phyloP scores from a whole-genome alignment of 2,113 vertebrate species.

The Planiliza haematocheilus region DNA sequence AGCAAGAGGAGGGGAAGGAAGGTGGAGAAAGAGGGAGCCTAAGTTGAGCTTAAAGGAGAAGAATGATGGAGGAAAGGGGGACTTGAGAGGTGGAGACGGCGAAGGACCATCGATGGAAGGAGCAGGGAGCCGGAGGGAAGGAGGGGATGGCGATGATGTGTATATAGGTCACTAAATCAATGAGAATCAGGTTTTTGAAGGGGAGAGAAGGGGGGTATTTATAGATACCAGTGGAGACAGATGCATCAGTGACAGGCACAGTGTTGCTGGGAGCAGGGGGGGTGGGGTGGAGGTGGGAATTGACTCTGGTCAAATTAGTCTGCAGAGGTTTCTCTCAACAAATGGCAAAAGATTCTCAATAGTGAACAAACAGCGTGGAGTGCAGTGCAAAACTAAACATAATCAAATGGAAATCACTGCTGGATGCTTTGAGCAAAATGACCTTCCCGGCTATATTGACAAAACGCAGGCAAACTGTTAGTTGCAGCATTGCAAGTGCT shows the following conservation, averaged over 20 bases:
- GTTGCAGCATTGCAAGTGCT: conserved; percentile 40
- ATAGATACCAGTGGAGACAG: conserved; percentile 78
- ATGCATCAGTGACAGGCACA: conserved; percentile 76
- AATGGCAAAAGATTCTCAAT: conserved; percentile 57
- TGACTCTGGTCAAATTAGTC: conserved; percentile 63
- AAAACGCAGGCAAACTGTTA: conserved; percentile 57
- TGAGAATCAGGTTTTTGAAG: conserved; percentile 85
- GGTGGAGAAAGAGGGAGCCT: conserved; percentile 49
- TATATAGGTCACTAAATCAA: conserved; percentile 88
- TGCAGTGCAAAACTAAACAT: conserved; percentile 59
- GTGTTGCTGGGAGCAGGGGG: conserved; percentile 56
- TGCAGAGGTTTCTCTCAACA: conserved; percentile 65
- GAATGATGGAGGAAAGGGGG: conserved; percentile 39
- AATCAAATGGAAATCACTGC: conserved; percentile 72
- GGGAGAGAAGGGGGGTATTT: conserved; percentile 79
- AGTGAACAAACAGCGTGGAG: conserved; percentile 44
- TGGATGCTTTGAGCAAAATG: conserved; percentile 66
- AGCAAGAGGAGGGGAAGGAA: conserved; percentile 52
- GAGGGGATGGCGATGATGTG: conserved; percentile 73
- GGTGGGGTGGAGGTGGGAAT: conserved; percentile 31
- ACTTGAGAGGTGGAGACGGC: conserved; percentile 61
- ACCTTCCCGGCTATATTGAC: conserved; percentile 70
- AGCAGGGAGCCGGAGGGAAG: conserved; percentile 53
- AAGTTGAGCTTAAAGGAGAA: conserved; percentile 54
- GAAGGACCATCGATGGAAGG: conserved; percentile 62